Percentiles rank a stretch among this genome's conserved stretches.
These are phyloP conservation scores for Hippocampus abdominalis DNA, from an alignment of 2,113 vertebrate genomes.

Conservation along the genomic window DNA sequence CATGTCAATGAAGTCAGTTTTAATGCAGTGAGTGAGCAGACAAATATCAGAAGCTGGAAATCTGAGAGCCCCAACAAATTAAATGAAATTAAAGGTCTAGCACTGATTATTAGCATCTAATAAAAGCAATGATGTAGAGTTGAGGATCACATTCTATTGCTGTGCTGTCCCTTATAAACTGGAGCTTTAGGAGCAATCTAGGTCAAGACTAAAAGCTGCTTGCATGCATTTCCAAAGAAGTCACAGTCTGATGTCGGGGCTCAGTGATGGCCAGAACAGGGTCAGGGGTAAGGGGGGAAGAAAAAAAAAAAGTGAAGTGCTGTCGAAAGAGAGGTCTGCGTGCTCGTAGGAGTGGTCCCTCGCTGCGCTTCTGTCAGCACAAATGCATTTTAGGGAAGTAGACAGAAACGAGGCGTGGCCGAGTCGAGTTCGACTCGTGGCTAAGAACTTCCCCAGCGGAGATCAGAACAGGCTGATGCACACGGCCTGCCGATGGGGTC, in stretches of 20 bases:
- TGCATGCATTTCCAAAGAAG: constrained; percentile 9
- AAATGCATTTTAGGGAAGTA: constrained; percentile 50
- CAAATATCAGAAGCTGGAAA: too few relatives aligned
- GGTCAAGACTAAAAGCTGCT: constrained; percentile 9
- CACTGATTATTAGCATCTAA: neutral
- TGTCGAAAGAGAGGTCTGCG: constrained; percentile 6
- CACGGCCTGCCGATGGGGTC: constrained; percentile 25
- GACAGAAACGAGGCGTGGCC: constrained; percentile 34
- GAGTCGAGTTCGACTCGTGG: constrained; percentile 18
- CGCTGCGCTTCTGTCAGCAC: constrained; percentile 35
- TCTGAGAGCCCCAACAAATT: too few relatives aligned
- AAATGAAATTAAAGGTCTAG: neutral
- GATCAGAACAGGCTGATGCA: constrained; percentile 14
- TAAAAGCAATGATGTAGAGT: neutral
- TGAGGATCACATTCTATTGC: neutral
- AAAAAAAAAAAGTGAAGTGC: neutral
- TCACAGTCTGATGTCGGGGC: neutral
- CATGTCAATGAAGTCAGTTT: too few relatives aligned
- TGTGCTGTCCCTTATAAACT: neutral
- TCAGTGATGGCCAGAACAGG: constrained; percentile 11
- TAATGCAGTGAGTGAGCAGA: too few relatives aligned
- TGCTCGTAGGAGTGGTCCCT: constrained; percentile 25
- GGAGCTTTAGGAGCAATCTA: constrained; percentile 5
- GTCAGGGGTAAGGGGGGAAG: constrained; percentile 12
- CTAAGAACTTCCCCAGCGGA: constrained; percentile 31